Evolutionary conservation across 2,797 vertebrate species (phyloP).

Genomic region (Discoglossus pictus): DNA sequence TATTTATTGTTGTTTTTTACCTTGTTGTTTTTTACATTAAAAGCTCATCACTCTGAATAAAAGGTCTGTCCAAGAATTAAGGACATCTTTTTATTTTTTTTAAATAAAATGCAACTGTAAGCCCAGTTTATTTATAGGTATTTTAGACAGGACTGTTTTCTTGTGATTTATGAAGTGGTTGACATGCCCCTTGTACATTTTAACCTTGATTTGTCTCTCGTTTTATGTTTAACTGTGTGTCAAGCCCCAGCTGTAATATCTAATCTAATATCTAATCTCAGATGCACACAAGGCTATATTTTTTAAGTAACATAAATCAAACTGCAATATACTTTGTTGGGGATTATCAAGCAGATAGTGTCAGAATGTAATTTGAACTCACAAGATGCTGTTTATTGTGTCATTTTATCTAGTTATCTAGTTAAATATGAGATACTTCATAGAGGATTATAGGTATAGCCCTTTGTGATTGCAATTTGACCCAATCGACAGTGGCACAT

Average conservation of each 20-base stretch:
- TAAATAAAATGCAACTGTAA: slow-evolving; percentile 23
- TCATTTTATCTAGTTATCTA: slow-evolving; percentile 20
- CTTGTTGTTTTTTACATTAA: too few species aligned
- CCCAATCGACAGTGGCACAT: slow-evolving; percentile 1
- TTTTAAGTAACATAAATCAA: slow-evolving; percentile 40
- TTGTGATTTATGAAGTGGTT: slow-evolving; percentile 29
- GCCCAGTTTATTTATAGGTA: slow-evolving; percentile 26
- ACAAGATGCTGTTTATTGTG: slow-evolving; percentile 23
- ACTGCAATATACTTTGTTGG: slow-evolving; percentile 30
- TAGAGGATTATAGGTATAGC: slow-evolving; percentile 18
- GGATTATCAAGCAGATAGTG: slow-evolving; percentile 38
- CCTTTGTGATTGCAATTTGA: background rate
- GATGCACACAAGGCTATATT: slow-evolving; percentile 17
- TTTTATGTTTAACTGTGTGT: slow-evolving; percentile 25
- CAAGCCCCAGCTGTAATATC: slow-evolving; percentile 36
- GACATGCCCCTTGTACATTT: slow-evolving; percentile 19
- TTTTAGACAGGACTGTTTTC: background rate
- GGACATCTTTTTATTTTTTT: too few species aligned
- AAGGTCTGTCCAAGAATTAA: too few species aligned
- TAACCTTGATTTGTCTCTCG: slow-evolving; percentile 44
- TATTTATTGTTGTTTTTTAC: too few species aligned
- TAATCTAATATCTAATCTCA: slow-evolving; percentile 42
- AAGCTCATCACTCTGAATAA: slow-evolving; percentile 7
- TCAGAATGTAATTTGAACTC: slow-evolving; percentile 36
- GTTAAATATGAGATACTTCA: slow-evolving; percentile 6